These are phyloP conservation scores for Trematomus loennbergii DNA, from an alignment of 2,113 vertebrate genomes.

Conservation along the genomic window DNA sequence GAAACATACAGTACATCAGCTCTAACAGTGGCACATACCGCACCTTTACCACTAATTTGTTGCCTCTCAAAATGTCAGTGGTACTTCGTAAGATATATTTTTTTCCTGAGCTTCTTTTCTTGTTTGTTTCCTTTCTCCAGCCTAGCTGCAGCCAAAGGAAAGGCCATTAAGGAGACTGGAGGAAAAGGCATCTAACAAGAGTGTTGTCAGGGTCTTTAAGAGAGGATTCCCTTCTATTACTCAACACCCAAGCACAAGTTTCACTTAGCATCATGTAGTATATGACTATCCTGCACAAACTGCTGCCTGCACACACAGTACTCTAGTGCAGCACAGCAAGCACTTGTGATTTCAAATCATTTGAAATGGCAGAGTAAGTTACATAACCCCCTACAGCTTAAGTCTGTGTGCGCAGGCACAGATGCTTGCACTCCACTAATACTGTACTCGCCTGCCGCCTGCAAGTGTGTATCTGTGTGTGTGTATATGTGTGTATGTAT, in stretches of 20 bases:
- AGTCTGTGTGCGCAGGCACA: constrained; percentile 64
- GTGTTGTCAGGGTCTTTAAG: constrained; percentile 34
- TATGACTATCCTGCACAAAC: constrained; percentile 35
- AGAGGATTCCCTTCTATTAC: constrained; percentile 51
- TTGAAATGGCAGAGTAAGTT: constrained; percentile 80
- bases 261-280: constrained; percentile 28
- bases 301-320: constrained; percentile 46
- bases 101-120: constrained; percentile 11
- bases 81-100: constrained; percentile 6
- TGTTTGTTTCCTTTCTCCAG: constrained; percentile 7
- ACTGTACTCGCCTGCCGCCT: constrained; percentile 54
- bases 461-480: constrained; percentile 37
- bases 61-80: constrained; percentile 37
- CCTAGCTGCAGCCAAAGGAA: constrained; percentile 1
- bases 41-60: constrained; percentile 35
- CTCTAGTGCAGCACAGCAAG: constrained; percentile 55
- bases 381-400: constrained; percentile 77
- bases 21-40: constrained; percentile 11
- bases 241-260: constrained; percentile 30
- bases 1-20: constrained; percentile 32
- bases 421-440: constrained; percentile 70
- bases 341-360: constrained; percentile 73
- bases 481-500: constrained; percentile 2
- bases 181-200: constrained; percentile 14
- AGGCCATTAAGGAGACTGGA: constrained; percentile 25